Base-by-base conservation (phyloP, 1,140 invertebrate species). In the Sitodiplosis mosellana region DNA sequence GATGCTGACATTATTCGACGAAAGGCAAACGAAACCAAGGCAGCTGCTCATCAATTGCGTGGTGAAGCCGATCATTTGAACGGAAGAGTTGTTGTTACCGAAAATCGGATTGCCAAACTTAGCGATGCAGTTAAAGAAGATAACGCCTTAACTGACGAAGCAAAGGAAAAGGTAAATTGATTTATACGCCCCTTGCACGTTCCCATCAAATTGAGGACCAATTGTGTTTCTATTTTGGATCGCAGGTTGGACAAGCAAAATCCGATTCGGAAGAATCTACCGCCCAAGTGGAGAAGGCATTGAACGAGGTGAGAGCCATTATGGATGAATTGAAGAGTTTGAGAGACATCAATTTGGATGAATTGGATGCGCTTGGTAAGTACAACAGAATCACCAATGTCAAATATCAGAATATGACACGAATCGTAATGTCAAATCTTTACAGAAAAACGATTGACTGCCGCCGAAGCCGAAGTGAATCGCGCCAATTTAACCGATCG, bases 201-300 rank as follows among this genome's bases (percentile, higher is more conserved):
- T 3, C 36, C 36, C 10, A 10, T 27, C 27, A 27, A 27, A 27
- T 5, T 5, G 10, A 27, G 10, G 10, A 5, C 27, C 2, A 33
- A 17, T 21, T 21, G 45, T 21, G 36, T 11, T 33, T 48, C 42
- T 18, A n/a, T 42, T 40, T 36, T 34, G 18, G 21, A 15, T 48
- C 38, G 27, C 72, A 87, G 75, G 89, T 93, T 14, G 86, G 86
- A 33, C 77, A 87, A 69, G 87, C 89, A 1, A 87, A 87, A 60
- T 83, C 75, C 15, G 81, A 81, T 50, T 83, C 88, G 0, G 66
- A 73, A 41, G 75, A 83, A 53, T 85, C 87, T 0, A 76, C 78
- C 34, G 76, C 80, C 49, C 81, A 85, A 68, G 87, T 94, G 0
- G 68, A 77, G 10, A 81, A 86, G 57, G 83, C 89, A 8, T 63